Conservation (phyloP, 2,888 invertebrate genomes). For the Nephrotoma appendiculata region DNA sequence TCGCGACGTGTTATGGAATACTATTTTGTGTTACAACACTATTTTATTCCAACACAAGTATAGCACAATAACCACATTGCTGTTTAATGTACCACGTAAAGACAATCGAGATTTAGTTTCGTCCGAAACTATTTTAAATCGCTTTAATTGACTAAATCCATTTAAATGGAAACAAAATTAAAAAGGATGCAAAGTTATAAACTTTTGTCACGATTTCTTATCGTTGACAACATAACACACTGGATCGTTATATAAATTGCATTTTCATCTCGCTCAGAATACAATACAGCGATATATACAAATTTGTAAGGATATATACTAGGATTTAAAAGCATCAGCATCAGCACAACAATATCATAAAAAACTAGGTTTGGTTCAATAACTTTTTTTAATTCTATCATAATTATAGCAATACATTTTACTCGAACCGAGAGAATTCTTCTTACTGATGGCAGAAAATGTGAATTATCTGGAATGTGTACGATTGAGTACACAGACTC, state of each 20-base stretch:
- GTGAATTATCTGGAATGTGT: background rate
- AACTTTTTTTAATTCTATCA: background rate
- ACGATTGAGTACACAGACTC: too few relatives aligned
- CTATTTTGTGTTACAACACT: too few relatives aligned
- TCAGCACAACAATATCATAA: background rate
- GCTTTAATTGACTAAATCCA: background rate
- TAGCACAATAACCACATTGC: too few relatives aligned
- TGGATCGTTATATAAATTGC: background rate
- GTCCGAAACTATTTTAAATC: too few relatives aligned
- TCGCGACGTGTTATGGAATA: too few relatives aligned
- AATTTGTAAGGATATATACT: background rate
- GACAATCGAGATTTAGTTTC: too few relatives aligned
- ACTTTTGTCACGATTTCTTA: background rate
- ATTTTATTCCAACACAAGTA: too few relatives aligned
- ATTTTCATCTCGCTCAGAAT: background rate
- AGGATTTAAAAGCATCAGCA: background rate
- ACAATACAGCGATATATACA: too few relatives aligned
- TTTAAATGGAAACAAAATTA: background rate
- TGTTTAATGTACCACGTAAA: too few relatives aligned
- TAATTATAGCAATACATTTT: background rate
- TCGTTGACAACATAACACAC: background rate
- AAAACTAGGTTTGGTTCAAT: background rate
- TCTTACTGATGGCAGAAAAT: background rate
- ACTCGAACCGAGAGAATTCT: background rate
- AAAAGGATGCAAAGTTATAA: background rate